Evolutionary conservation across 2,113 vertebrate genomes (phyloP), one percentile per base, ranked within the genome.

Genomic region (Trachemys scripta): DNA sequence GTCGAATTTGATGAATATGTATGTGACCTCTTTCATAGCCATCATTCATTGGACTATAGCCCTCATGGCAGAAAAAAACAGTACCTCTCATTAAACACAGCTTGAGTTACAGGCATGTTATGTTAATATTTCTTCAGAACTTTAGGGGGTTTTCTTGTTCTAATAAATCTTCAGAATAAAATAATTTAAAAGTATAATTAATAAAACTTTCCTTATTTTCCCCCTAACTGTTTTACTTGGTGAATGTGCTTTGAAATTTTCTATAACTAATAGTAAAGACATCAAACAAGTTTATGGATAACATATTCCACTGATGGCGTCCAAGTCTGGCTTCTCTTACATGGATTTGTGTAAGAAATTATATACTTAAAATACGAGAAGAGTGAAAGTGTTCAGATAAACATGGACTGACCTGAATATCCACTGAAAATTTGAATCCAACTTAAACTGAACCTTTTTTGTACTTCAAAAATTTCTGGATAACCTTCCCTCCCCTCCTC

Each of bases 1-100:
- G 99, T 99, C 99, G 98, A 99, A 99, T 99, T 98, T 98, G 98
- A 99, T 99, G 99, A 99, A 99, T 99, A 99, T 99, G 99, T 98
- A 99, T 99, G 99, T 99, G 99, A 99, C 99, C 99, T 99, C 99
- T 98, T 99, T 99, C 98, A 98, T 98, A 99, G 98, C 98, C 98
- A 98, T 99, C 98, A 99, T 98, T 99, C 98, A 98, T 97, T 99
- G 98, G 98, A 97, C 98, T 97, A 94, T 84, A 97, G 97, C 98
- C 98, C 99, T 98, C 97, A 95, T 98, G 99, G 99, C 99, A 98
- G 98, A 98, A 97, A 98, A 96, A 98, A 99, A 85, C 99, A 99
- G 98, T 98, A 98, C 98, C 99, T 99, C 99, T 99, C 99, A 99
- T 99, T 99, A 99, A 99, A 99, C 99, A 99, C 98, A 99, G 99